These are phyloP conservation scores for Drosophila mauritiana DNA, from an alignment of 1,140 invertebrate species.

Conservation along the genomic window DNA sequence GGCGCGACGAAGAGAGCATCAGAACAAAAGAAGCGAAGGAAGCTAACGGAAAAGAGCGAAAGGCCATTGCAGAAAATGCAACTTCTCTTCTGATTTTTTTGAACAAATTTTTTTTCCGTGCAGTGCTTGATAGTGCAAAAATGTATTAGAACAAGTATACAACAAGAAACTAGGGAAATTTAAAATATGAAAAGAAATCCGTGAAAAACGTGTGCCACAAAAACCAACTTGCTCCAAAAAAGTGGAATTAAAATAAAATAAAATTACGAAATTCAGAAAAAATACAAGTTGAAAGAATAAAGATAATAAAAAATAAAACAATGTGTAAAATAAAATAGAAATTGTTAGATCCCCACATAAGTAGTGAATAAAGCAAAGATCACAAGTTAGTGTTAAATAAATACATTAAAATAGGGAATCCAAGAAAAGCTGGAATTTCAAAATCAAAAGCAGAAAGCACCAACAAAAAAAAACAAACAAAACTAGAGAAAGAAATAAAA, in stretches of 20 bases:
- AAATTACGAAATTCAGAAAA: not conserved
- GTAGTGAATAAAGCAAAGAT: not conserved
- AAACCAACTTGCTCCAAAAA: not conserved
- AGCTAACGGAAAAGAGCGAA: not conserved
- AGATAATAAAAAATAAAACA: not conserved
- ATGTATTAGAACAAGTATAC: not conserved
- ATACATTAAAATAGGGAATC: not conserved
- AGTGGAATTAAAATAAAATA: not conserved
- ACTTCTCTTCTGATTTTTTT: constrained; percentile 4
- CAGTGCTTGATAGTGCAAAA: constrained; percentile 3
- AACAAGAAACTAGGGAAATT: not conserved
- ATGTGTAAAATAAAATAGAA: not conserved
- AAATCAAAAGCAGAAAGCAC: not conserved
- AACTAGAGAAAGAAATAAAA: not conserved
- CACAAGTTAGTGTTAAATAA: not conserved
- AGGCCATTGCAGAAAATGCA: constrained; percentile 1
- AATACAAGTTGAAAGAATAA: not conserved
- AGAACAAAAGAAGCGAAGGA: constrained; percentile 1
- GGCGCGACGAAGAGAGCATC: constrained; percentile 7
- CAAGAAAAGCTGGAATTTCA: not conserved
- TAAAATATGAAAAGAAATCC: not conserved
- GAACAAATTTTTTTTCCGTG: constrained; percentile 5
- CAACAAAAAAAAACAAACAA: not conserved
- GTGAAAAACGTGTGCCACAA: not conserved
- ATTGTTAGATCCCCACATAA: not conserved